Percentiles rank a stretch among this genome's conserved stretches.
These are phyloP conservation scores for Trialeurodes vaporariorum DNA, from an alignment of 1,140 invertebrate species.

Conservation along the genomic window DNA sequence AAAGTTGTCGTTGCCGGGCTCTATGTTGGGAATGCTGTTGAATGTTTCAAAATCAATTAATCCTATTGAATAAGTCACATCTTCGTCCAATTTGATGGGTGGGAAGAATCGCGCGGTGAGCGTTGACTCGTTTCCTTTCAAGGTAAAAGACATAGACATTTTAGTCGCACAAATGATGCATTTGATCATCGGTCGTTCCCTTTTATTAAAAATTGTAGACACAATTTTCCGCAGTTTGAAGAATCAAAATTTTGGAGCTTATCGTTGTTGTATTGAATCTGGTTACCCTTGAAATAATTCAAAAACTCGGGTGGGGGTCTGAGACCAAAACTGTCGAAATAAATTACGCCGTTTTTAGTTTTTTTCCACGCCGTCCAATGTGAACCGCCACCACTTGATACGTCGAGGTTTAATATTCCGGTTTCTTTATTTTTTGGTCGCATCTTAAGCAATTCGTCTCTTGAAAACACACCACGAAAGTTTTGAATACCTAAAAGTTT, in stretches of 20 bases:
- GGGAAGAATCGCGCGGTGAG: conserved; percentile 7
- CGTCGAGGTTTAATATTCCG: conserved; percentile 6
- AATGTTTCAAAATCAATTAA: not conserved
- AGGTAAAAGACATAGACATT: not conserved
- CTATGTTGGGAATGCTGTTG: conserved; percentile 14
- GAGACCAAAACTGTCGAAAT: conserved; percentile 7
- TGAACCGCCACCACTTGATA: not conserved
- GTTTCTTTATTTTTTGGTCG: conserved; percentile 4
- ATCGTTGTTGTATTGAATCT: conserved; percentile 10
- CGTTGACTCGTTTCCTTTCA: not conserved
- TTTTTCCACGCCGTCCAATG: conserved; percentile 7
- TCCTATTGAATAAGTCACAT: conserved; percentile 4
- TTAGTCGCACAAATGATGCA: not conserved
- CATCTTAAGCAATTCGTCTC: conserved; percentile 10
- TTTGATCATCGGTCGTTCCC: not conserved
- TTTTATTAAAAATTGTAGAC: conserved; percentile 4
- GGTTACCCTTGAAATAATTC: not conserved
- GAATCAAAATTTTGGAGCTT: conserved; percentile 5
- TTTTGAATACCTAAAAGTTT: conserved; percentile 6
- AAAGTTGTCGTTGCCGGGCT: conserved; percentile 7
- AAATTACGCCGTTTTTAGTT: conserved; percentile 9
- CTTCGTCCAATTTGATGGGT: not conserved
- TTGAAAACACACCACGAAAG: conserved; percentile 8
- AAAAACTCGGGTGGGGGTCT: not conserved
- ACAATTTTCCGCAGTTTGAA: conserved; percentile 9